Evolutionary conservation across 1,140 invertebrate genomes (phyloP), one percentile per base, ranked within the genome.

Genomic region (Zaprionus tsacasi): DNA sequence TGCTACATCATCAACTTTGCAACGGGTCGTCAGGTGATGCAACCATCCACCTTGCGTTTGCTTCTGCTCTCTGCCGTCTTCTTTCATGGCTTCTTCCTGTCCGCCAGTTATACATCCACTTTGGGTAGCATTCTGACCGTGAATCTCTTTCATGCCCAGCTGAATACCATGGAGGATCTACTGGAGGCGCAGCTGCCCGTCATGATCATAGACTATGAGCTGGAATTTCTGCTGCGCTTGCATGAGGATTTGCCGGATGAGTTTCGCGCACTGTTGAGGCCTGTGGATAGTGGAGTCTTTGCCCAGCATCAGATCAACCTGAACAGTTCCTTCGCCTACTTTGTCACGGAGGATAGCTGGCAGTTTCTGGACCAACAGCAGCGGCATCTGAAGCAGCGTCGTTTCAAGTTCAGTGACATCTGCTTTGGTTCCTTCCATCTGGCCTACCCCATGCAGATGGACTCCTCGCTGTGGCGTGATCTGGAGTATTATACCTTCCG

Each of bases 201-300:
- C 6, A 79, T 92, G 76, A 89, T 92, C 11, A 87, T 92, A 13
- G 91, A 92, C 54, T 92, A 92, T 40, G 91, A 92, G 56, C 35
- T 86, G 68, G 82, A 92, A 17, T 92, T 92, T 48, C 48, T 92
- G 5, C 12, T 81, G 11, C 56, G 73, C 6, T 3, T 76, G 5
- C 54, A 78, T 38, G 59, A 67, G n/a, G 71, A 81, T 27, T 50
- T 92, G 30, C 76, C 83, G 0, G 27, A 21, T 1, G 74, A 63
- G 4, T 92, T 92, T 11, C 25, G 45, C 0, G 43, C 79, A 13
- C 65, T 92, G 1, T 45, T 92, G 5, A 25, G 73, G 0, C 77
- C 87, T 1, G 91, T 92, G 8, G 91, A 92, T 21, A 65, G 58
- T 1, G 78, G 70, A 1, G 63, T 82, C 0, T 92, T 83, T 57